Base-by-base conservation (phyloP, 53 echinoderm and acorn worm species). In the Mesocentrotus franciscanus region DNA sequence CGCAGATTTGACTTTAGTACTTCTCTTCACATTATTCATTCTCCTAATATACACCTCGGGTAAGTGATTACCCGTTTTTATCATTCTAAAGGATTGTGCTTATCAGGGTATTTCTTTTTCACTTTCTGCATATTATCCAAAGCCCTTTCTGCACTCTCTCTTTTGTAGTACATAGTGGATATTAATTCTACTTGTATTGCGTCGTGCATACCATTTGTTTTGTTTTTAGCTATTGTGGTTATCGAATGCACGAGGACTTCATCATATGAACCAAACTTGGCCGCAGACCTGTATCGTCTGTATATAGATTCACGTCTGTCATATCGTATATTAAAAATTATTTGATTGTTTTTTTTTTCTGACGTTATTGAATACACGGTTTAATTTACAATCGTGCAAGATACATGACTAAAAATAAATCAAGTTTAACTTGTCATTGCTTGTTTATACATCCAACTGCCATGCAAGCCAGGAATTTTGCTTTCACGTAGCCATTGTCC, bases 1-100 rank as follows among this genome's bases (percentile, higher is more conserved):
- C 20, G 22, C 81, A 33, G 81, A 81, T 81, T 42, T 81, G 81
- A 81, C 81, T 81, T 81, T 81, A 35, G 29, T 49, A 42, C 42
- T 81, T 18, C 20, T 81, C 6, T 42, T 81, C 22, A 81, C 42
- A 81, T 81, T 81, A 42, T 42, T 81, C 42, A 81, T 81, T 42
- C 81, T 81, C 8, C 42, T 81, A 39, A 81, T 81, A 36, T 81
- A 81, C 81, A 81, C 81, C 81, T 81, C 81, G 5, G 81, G 81
- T 81, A 81, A 81, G 81, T 81, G 36, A 81, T 81, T 16, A 16
- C 42, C 20, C 22, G 16, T 39, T 39, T 10, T 81, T 13, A 81
- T 74, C 4, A 30, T 30, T 30, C 14, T 74, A 10, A 74, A 74
- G 74, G 32, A 74, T 12, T 32, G 8, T 74, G 14, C 74, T 74